These are phyloP conservation scores for Rostratula benghalensis DNA, from an alignment of 2,113 vertebrate species.

Conservation along the genomic window DNA sequence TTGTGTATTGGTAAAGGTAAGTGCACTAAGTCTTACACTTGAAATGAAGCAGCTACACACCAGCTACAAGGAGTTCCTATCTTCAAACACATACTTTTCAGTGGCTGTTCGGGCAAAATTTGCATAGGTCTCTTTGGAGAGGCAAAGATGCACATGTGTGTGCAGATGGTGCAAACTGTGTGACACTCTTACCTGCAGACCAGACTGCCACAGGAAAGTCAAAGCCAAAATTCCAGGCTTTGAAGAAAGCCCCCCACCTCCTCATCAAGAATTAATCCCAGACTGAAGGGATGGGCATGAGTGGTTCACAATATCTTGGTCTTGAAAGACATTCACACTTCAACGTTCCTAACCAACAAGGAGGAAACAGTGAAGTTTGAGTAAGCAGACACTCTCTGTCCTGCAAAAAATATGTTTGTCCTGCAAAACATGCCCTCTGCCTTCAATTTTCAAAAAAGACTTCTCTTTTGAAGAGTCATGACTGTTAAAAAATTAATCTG, in stretches of 20 bases:
- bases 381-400: neutral
- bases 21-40: neutral
- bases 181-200: neutral
- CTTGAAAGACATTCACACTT: neutral
- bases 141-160: neutral
- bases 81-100: neutral
- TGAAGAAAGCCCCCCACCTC: neutral
- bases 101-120: neutral
- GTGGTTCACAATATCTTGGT: fast-evolving
- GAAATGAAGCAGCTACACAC: neutral
- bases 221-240: neutral
- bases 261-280: neutral
- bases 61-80: neutral
- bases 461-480: neutral
- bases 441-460: neutral
- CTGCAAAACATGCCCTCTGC: neutral
- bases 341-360: neutral
- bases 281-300: neutral
- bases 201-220: neutral
- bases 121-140: neutral
- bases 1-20: neutral
- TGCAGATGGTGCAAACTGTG: neutral
- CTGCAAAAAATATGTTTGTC: neutral
- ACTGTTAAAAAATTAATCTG: neutral
- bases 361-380: neutral